Evolutionary conservation across 2,113 vertebrate species (phyloP), one percentile per base, ranked within the genome.

Genomic region (Recurvirostra avosetta): DNA sequence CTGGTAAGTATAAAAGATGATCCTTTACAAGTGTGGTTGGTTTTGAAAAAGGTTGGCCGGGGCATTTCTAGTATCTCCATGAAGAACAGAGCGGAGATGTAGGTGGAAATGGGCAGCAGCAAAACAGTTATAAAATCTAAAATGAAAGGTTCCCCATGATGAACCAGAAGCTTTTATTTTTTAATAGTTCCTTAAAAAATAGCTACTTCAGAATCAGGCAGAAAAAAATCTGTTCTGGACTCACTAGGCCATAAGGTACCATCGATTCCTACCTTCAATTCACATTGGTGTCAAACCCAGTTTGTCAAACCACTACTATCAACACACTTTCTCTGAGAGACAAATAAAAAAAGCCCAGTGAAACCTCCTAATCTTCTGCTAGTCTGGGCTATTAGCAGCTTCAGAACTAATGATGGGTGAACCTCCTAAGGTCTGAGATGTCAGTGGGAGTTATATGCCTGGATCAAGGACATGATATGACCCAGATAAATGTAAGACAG

Each of bases 341-440:
- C 58, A 90, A 91, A 88, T 62, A 11, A 52, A 62, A 78, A 75
- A 75, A 72, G 4, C 61, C 47, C 91, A 92, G 61, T 45, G 84
- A 92, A 95, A 59, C 52, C 76, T 87, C 70, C 86, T 26, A 23
- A n/a, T 83, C 63, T 94, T 83, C 92, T 94, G 76, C 70, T 61
- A 84, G 52, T 53, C 80, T 73, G 77, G 68, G 55, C 85, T 94
- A 63, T 93, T 55, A 88, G 81, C 63, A 88, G 81, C 84, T 74
- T 77, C 84, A 71, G 87, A 91, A 50, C 89, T 97, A 94, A 94
- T 85, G 91, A 92, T 58, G 95, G 91, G 88, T 94, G 92, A 97
- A 93, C 84, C 89, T 96, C 89, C 77, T 32, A 90, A 91, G 96
- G 89, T 97, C 97, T 91, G 93, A 88, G 53, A 88, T 86, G 71